Evolutionary conservation across 2,797 vertebrate genomes (phyloP).

Genomic region (Dryobates pubescens): DNA sequence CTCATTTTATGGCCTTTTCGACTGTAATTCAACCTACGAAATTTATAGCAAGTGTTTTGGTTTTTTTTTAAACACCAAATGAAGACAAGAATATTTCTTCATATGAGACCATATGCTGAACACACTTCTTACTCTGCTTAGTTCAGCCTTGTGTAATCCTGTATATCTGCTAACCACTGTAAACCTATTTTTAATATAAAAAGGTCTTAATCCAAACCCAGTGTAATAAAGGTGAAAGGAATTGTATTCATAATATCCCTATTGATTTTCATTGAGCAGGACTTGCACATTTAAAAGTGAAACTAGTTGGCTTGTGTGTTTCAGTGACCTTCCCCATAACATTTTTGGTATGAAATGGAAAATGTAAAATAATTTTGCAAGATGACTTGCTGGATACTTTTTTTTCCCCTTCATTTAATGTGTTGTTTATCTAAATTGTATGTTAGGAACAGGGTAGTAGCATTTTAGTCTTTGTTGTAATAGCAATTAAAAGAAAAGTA

Average conservation of each 20-base stretch:
- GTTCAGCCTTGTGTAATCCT: constrained; percentile 13
- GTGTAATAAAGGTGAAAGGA: neutral
- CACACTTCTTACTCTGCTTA: constrained; percentile 38
- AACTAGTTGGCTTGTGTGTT: neutral
- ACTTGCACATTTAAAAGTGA: neutral
- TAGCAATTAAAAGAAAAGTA: neutral
- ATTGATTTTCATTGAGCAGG: neutral
- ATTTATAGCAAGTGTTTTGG: constrained; percentile 14
- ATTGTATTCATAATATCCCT: neutral
- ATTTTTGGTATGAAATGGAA: neutral
- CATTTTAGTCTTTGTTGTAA: neutral
- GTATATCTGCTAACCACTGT: neutral
- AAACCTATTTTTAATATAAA: constrained; percentile 3
- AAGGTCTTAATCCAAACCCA: neutral
- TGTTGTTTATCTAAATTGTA: neutral
- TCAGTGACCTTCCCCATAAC: neutral
- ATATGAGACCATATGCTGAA: constrained; percentile 9
- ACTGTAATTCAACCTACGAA: constrained; percentile 60
- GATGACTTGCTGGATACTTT: neutral
- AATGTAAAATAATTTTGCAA: neutral
- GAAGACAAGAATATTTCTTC: constrained; percentile 49
- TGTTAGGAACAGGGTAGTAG: neutral
- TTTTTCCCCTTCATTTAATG: neutral
- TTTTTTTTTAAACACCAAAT: constrained; percentile 29
- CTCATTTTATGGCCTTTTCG: constrained; percentile 74